Conservation (phyloP, 2,888 invertebrate species). For the Lottia gigantea region DNA sequence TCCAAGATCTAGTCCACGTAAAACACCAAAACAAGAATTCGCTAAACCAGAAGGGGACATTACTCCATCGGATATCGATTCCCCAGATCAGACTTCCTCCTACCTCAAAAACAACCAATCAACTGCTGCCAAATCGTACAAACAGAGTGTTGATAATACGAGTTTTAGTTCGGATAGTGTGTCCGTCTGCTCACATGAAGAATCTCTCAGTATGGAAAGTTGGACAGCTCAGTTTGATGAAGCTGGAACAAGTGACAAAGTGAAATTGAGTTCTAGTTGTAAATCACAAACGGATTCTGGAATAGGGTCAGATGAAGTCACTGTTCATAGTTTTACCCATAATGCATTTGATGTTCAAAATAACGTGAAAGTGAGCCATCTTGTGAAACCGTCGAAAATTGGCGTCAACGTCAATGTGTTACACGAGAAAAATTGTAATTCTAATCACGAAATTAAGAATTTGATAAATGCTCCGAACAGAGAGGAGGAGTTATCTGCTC, state of each 20-base stretch:
- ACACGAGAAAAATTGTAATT: constrained; percentile 36
- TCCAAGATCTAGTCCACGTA: constrained; percentile 54
- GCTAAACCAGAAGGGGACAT: constrained; percentile 41
- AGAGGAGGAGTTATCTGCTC: constrained; percentile 35
- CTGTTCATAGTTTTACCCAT: constrained; percentile 1
- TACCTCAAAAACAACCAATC: constrained; percentile 11
- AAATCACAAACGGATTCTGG: constrained; percentile 55
- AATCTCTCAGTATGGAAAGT: constrained; percentile 33
- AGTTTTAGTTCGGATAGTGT: constrained; percentile 45
- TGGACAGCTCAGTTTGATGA: constrained; percentile 35
- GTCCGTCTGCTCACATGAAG: constrained; percentile 45
- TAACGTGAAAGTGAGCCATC: constrained; percentile 48
- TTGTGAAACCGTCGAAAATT: constrained; percentile 39
- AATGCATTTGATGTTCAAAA: constrained; percentile 40
- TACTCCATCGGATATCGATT: constrained; percentile 46
- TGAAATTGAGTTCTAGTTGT: constrained; percentile 45
- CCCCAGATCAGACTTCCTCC: constrained; percentile 39
- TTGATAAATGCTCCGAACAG: constrained; percentile 29
- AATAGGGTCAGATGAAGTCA: constrained; percentile 38
- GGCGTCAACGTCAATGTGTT: constrained; percentile 58
- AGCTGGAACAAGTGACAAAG: constrained; percentile 28
- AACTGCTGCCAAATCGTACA: constrained; percentile 25
- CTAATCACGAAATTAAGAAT: constrained; percentile 41
- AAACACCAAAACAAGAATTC: constrained; percentile 57
- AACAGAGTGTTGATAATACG: constrained; percentile 44